Percentiles rank a stretch among this genome's conserved stretches.
phyloP scores from a whole-genome alignment of 92 coral and sea anemone species.

The Scolanthus callimorphus region DNA sequence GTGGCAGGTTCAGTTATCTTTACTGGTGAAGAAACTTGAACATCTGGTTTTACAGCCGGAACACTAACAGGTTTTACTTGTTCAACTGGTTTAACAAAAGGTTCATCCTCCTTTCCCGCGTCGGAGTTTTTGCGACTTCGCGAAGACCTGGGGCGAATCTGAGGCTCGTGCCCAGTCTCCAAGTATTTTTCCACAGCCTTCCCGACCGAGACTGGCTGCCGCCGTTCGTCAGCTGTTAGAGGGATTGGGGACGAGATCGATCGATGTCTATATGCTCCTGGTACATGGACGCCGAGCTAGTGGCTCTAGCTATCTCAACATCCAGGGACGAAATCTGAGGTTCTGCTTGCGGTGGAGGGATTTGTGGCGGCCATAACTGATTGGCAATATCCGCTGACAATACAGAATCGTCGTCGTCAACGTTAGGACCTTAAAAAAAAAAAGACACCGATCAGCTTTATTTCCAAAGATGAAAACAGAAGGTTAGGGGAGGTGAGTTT shows the following conservation, averaged over 20 bases:
- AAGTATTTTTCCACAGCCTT: constrained; percentile 58
- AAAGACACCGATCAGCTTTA: too few species aligned
- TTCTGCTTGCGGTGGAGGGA: too few species aligned
- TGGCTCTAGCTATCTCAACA: not conserved
- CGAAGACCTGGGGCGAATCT: constrained; percentile 55
- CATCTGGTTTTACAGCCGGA: not conserved
- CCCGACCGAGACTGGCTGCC: constrained; percentile 52
- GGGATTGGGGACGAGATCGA: constrained; percentile 76
- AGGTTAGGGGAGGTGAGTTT: too few species aligned
- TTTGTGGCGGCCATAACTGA: not conserved
- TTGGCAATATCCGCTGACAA: constrained; percentile 6
- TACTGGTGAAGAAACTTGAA: too few species aligned
- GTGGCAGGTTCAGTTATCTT: too few species aligned
- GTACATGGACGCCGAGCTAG: constrained; percentile 27
- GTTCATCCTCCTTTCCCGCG: constrained; percentile 21
- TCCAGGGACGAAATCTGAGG: not conserved
- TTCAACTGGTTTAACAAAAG: constrained; percentile 11
- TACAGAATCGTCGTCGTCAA: constrained; percentile 12
- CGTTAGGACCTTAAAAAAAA: not conserved
- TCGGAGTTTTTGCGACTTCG: constrained; percentile 46
- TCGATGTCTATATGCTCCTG: constrained; percentile 63
- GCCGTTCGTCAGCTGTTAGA: constrained; percentile 30
- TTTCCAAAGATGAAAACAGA: too few species aligned
- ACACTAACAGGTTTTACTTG: not conserved
- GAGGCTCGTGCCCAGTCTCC: constrained; percentile 71